These are phyloP conservation scores for Brachionus sp. DNA, from an alignment of 1,140 invertebrate species.

Conservation along the genomic window DNA sequence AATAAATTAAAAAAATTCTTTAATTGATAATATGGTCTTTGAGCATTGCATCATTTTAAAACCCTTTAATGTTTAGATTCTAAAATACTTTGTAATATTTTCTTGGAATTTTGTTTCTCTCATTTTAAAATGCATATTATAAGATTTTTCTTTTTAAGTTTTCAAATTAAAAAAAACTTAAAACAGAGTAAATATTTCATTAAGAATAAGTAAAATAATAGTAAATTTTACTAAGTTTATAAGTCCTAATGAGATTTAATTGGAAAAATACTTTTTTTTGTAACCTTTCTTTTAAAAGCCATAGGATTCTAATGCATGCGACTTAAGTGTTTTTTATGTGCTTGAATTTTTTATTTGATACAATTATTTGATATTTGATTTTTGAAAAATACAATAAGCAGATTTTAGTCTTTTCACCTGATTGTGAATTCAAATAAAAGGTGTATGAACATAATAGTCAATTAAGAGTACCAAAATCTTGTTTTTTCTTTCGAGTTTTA, in stretches of 20 bases:
- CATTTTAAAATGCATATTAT: not conserved
- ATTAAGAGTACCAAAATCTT: not conserved
- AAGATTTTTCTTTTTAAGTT: not conserved
- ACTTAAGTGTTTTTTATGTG: not conserved
- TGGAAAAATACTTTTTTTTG: conserved; percentile 8
- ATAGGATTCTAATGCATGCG: not conserved
- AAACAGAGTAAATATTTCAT: not conserved
- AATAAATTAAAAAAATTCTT: not conserved
- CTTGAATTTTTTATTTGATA: not conserved
- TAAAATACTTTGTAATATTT: not conserved
- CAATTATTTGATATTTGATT: not conserved
- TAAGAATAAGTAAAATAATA: not conserved
- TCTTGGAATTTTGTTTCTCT: not conserved
- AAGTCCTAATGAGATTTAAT: not conserved
- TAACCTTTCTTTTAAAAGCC: not conserved
- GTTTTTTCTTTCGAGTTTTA: not conserved
- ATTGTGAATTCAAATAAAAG: not conserved
- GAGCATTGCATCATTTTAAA: not conserved
- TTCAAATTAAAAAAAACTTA: not conserved
- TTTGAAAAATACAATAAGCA: not conserved
- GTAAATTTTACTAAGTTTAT: not conserved
- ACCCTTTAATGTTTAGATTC: not conserved
- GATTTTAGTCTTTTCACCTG: not conserved
- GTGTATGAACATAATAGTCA: not conserved
- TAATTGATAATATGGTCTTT: not conserved